These are phyloP conservation scores for Cydia fagiglandana DNA, from an alignment of 1,140 invertebrate species.

Conservation along the genomic window DNA sequence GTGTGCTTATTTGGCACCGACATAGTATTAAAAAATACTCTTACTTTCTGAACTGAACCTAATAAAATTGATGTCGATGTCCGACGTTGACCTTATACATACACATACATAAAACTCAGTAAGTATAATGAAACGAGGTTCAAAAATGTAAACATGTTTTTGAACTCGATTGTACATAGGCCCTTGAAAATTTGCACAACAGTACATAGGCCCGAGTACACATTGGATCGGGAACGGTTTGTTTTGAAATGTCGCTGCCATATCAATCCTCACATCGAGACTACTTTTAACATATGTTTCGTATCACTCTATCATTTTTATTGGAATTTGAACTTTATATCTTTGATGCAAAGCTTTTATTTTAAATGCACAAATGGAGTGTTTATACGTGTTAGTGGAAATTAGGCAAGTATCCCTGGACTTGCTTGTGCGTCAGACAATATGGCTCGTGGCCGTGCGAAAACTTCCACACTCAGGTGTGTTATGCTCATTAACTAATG, in stretches of 20 bases:
- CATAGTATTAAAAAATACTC: too few relatives aligned
- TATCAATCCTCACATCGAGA: not conserved
- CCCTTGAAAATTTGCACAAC: not conserved
- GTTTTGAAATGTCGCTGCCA: not conserved
- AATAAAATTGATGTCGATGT: too few relatives aligned
- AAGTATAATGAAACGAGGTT: too few relatives aligned
- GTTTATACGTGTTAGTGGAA: conserved; percentile 33
- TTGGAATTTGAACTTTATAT: not conserved
- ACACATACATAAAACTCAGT: too few relatives aligned
- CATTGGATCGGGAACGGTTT: not conserved
- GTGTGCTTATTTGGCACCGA: too few relatives aligned
- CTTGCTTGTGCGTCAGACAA: conserved; percentile 42
- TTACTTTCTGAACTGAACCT: too few relatives aligned
- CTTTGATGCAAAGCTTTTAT: not conserved
- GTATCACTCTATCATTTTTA: not conserved
- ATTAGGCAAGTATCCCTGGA: conserved; percentile 21
- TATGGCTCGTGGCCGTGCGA: conserved; percentile 34
- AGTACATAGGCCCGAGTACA: not conserved
- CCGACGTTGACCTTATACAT: too few relatives aligned
- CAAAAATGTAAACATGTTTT: not conserved
- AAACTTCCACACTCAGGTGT: conserved; percentile 43
- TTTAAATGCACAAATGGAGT: not conserved
- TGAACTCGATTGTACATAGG: not conserved
- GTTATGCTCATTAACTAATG: not conserved
- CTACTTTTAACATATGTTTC: not conserved